Conservation (phyloP, 2,888 invertebrate genomes). For the Eupithecia dodoneata region DNA sequence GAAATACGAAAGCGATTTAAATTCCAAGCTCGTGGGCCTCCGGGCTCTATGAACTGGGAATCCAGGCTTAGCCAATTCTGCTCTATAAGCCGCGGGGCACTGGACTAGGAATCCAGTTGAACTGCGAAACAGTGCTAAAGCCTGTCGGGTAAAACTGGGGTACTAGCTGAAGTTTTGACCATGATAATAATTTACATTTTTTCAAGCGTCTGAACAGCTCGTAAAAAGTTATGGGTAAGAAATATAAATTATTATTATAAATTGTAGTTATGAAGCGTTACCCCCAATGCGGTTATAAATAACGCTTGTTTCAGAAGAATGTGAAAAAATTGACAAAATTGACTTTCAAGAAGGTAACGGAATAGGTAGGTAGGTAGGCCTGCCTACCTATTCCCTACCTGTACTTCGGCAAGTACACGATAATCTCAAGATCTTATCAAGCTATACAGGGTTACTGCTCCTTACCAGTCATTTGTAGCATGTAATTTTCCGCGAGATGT, state of each 20-base stretch:
- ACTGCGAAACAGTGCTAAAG: background rate
- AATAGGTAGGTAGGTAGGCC: too few species aligned
- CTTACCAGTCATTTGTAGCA: constrained; percentile 7
- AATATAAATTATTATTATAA: background rate
- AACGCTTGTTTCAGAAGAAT: background rate
- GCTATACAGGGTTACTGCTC: background rate
- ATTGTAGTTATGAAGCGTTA: background rate
- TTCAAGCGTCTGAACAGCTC: background rate
- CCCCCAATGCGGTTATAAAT: background rate
- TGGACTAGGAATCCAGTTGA: background rate
- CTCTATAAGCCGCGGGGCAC: background rate
- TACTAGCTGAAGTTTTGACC: background rate
- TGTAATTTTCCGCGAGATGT: constrained; percentile 10
- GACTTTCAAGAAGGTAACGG: background rate
- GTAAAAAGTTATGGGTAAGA: background rate
- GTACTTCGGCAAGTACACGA: background rate
- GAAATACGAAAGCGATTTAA: constrained; percentile 29
- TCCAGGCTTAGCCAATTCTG: constrained; percentile 25
- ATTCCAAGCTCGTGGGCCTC: constrained; percentile 22
- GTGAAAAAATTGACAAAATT: background rate
- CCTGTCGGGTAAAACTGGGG: background rate
- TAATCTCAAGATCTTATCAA: background rate
- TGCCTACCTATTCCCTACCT: background rate
- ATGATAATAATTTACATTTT: background rate
- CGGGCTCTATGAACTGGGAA: constrained; percentile 29